Evolutionary conservation across 2,797 vertebrate genomes (phyloP), one percentile per base, ranked within the genome.

Genomic region (Gastrophryne carolinensis): DNA sequence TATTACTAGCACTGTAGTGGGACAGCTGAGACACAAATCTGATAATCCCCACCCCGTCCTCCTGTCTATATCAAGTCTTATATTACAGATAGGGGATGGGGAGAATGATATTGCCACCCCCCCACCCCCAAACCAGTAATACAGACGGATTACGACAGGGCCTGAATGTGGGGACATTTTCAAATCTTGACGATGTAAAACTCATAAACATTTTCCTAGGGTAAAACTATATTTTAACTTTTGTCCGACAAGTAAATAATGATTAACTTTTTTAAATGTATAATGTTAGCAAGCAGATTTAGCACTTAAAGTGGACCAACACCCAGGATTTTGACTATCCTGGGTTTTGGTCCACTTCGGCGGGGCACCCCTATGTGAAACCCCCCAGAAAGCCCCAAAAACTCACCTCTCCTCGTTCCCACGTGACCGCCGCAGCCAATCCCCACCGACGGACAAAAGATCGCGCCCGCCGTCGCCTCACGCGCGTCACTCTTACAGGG

Each of bases 11-110:
- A 58, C 60, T 65, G 49, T n/a, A 58, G 44, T 19, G 26, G 68
- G 68, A 72, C 75, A 72, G 67, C 68, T 78, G 67, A 72, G 60
- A 56, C 23, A 65, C 19, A 63, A 63, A 72, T 58, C 67, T 77
- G 74, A 71, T 72, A 78, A 78, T 78, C 75, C 75, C 37, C n/a
- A 17, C 19, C 39, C 65, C 62, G 21, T n/a, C n/a, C 39, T 29
- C 41, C 24, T 7, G 15, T 53, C 61, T 72, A 71, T 65, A 78
- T 72, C 53, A 72, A 64, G 67, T 72, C 52, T 77, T 71, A 71
- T 56, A 35, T 78, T 78, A 71, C 75, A 65, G 13, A 24, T 39
- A 23, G 39, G 37, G 29, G 29, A 5, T 19, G 37, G 23, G 49
- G 53, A 15, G 52, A 27, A 21, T 35, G 54, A 69, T 32, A 69